These are phyloP conservation scores for Chelonus insularis DNA, from an alignment of 1,140 invertebrate species.

Conservation along the genomic window DNA sequence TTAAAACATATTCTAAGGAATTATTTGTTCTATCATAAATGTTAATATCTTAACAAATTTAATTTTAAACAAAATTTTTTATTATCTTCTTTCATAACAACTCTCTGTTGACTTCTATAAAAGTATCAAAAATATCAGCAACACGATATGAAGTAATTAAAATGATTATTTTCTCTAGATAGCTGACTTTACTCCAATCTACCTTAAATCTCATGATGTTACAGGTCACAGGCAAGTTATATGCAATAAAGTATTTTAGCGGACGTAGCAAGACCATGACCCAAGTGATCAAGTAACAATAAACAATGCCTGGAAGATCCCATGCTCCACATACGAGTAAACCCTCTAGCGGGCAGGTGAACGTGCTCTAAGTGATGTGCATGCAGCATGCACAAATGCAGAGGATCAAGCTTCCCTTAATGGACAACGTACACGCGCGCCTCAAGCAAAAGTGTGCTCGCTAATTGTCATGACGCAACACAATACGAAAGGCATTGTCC, in stretches of 20 bases:
- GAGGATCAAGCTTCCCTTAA: slow-evolving; percentile 21
- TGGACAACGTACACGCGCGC: slow-evolving; percentile 22
- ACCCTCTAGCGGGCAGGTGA: slow-evolving; percentile 20
- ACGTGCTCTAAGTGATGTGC: slow-evolving; percentile 7
- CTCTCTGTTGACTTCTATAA: too few species aligned
- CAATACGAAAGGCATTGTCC: slow-evolving; percentile 19
- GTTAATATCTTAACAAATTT: too few species aligned
- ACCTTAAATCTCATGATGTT: too few species aligned
- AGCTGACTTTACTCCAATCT: too few species aligned
- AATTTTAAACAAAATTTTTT: too few species aligned
- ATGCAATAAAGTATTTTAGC: neutral
- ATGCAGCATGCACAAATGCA: slow-evolving; percentile 1
- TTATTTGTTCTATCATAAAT: too few species aligned
- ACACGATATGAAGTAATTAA: too few species aligned
- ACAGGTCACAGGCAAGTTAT: neutral
- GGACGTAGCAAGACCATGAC: slow-evolving; percentile 18
- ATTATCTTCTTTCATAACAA: too few species aligned
- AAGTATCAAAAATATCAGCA: too few species aligned
- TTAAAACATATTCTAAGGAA: too few species aligned
- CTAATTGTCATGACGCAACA: slow-evolving; percentile 30
- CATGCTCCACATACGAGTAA: slow-evolving; percentile 23
- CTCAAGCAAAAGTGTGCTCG: slow-evolving; percentile 16
- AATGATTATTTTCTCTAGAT: too few species aligned
- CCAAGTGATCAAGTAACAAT: slow-evolving; percentile 12
- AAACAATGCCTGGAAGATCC: slow-evolving; percentile 14